Evolutionary conservation across 1,140 invertebrate genomes (phyloP), one percentile per base, ranked within the genome.

Genomic region (Belonocnema kinseyi): DNA sequence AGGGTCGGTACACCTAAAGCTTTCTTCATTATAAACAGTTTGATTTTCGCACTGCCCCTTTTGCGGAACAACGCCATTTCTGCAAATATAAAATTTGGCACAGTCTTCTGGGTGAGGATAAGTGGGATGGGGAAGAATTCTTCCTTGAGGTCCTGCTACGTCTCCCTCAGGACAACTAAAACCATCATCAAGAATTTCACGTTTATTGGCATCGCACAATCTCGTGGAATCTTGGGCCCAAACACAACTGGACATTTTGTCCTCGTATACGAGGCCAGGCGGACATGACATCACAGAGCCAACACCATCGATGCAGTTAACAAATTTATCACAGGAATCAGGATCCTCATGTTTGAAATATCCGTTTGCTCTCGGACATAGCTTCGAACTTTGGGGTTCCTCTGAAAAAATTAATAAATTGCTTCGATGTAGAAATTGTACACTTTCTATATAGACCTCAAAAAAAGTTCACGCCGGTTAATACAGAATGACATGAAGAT

Each of bases 21-120:
- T 95, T 11, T 94, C 94, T 76, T 97, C 96, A 83, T 96, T 96
- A 91, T 97, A 97, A 46, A 97, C 96, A 13, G 93, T 94, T 50
- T 95, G 95, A 4, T 93, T 90, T 5, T 94, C 93, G 87, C 96
- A 97, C 80, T 95, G 94, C 10, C 95, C 95, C 79, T 95, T 93
- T 86, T 96, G 94, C 0, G 96, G 95, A 77, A 93, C 93, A 3
- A 96, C 93, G 4, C 95, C 95, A 82, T 96, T 96, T 56, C 95
- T 91, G 89, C 96, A 97, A 78, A 97, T 96, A 91, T 97, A 97
- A 90, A 97, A 97, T 85, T 96, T 96, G 81, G 95, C 94, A 86
- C 96, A 97, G 87, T 97, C 96, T 51, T 95, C 95, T 0, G 95
- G 94, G 89, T 97, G 95, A 5, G 96, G 93, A 91, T 95, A 97